These are phyloP conservation scores for Alaudala cheleensis DNA, from an alignment of 2,113 vertebrate genomes.

Conservation along the genomic window DNA sequence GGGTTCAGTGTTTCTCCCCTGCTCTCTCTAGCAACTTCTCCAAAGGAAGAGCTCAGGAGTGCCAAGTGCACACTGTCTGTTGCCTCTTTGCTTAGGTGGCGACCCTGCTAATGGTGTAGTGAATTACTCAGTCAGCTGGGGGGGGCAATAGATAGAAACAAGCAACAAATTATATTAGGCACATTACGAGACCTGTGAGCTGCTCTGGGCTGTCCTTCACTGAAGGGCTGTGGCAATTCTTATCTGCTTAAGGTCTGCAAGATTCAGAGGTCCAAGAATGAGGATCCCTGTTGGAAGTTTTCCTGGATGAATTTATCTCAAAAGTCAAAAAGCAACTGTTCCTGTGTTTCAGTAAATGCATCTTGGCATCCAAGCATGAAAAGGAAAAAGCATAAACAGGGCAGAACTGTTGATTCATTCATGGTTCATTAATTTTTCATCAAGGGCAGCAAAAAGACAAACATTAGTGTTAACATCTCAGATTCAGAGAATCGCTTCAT, in stretches of 20 bases:
- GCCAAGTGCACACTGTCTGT: not conserved
- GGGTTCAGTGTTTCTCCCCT: not conserved
- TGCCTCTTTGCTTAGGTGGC: not conserved
- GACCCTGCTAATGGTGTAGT: not conserved
- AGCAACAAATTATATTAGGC: not conserved
- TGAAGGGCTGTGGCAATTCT: not conserved
- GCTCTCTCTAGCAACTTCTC: not conserved
- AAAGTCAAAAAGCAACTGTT: not conserved
- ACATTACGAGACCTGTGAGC: not conserved
- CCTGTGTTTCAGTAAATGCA: not conserved
- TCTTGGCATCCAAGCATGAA: not conserved
- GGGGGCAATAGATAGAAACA: not conserved
- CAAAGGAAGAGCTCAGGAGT: not conserved
- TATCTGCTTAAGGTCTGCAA: not conserved
- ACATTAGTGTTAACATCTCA: conserved; percentile 4
- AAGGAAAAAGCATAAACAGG: not conserved
- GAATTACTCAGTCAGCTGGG: not conserved
- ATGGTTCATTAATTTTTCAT: conserved; percentile 42
- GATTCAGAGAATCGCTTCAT: not conserved
- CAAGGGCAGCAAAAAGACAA: conserved; percentile 24
- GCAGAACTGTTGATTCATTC: conserved; percentile 1
- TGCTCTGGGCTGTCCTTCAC: not conserved
- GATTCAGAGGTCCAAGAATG: not conserved
- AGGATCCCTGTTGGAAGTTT: not conserved
- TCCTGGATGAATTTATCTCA: not conserved